These are phyloP conservation scores for Melopsittacus undulatus DNA, from an alignment of 2,797 vertebrate genomes.

Conservation along the genomic window DNA sequence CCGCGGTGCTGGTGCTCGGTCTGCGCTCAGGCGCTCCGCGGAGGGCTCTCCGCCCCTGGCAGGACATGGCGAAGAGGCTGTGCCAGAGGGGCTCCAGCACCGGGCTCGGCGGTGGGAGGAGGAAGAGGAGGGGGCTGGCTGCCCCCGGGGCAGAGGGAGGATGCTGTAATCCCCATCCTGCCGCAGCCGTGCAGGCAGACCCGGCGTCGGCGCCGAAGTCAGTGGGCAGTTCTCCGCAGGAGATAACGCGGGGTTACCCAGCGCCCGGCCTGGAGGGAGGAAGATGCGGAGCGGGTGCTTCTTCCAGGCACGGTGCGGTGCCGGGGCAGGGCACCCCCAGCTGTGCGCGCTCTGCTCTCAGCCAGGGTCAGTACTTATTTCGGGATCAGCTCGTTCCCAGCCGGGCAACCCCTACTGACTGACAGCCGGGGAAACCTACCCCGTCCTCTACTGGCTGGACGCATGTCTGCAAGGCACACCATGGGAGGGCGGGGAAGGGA, in stretches of 20 bases:
- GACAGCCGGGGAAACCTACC: slow-evolving; percentile 9
- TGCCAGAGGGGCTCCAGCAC: slow-evolving; percentile 3
- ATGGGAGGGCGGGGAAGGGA: slow-evolving; percentile 22
- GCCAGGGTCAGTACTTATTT: not conserved
- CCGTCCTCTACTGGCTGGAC: slow-evolving; percentile 49
- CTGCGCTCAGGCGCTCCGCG: not conserved
- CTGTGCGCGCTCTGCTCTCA: not conserved
- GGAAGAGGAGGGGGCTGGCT: not conserved
- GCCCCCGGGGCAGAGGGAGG: not conserved
- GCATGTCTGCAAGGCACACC: not conserved
- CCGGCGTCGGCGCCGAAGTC: slow-evolving; percentile 3
- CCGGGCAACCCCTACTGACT: not conserved
- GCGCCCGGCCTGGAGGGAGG: not conserved
- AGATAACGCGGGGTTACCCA: not conserved
- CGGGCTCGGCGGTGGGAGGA: not conserved
- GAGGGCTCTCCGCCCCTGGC: not conserved
- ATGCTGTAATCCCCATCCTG: slow-evolving; percentile 4
- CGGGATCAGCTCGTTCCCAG: not conserved
- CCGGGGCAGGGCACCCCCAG: not conserved
- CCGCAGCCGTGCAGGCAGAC: not conserved
- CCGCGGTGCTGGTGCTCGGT: not conserved
- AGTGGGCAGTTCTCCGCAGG: not conserved
- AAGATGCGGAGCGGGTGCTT: not conserved
- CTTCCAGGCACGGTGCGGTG: not conserved
- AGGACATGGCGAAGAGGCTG: not conserved